Conservation (phyloP, 2,888 invertebrate genomes). For the Mechanitis messenoides region DNA sequence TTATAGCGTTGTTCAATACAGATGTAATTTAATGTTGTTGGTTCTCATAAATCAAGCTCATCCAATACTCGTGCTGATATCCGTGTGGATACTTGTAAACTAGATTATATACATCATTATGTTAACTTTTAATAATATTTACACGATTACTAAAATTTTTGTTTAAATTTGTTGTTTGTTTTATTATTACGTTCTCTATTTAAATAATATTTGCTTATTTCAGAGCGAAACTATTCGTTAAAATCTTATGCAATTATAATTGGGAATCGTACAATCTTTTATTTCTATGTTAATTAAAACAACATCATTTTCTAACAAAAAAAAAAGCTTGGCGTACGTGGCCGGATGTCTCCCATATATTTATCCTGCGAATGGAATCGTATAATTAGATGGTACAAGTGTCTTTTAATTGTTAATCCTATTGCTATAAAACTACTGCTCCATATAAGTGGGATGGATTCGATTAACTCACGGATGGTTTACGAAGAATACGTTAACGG, state of each 20-base stretch:
- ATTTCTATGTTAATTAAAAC: too few species aligned
- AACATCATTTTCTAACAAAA: neutral
- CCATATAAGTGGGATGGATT: slow-evolving; percentile 9
- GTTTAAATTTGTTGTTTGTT: too few species aligned
- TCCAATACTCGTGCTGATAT: slow-evolving; percentile 56
- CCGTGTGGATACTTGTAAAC: slow-evolving; percentile 53
- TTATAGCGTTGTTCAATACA: slow-evolving; percentile 73
- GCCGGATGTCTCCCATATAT: slow-evolving; percentile 6
- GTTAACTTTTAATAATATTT: slow-evolving; percentile 42
- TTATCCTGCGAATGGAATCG: slow-evolving; percentile 12
- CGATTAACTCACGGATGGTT: slow-evolving; percentile 3
- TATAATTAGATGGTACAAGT: slow-evolving; percentile 14
- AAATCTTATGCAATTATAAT: too few species aligned
- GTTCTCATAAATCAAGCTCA: slow-evolving; percentile 70
- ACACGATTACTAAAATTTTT: too few species aligned
- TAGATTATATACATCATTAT: slow-evolving; percentile 54
- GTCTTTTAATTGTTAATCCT: slow-evolving; percentile 11
- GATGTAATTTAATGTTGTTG: slow-evolving; percentile 75
- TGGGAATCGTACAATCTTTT: too few species aligned
- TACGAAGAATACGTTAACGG: slow-evolving; percentile 9
- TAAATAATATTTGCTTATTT: too few species aligned
- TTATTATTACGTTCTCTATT: too few species aligned
- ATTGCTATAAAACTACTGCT: slow-evolving; percentile 13
- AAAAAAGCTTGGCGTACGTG: neutral
- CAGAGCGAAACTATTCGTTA: too few species aligned